Evolutionary conservation across 2,888 invertebrate species (phyloP), one percentile per base, ranked within the genome.

Genomic region (Diaphora mendica): DNA sequence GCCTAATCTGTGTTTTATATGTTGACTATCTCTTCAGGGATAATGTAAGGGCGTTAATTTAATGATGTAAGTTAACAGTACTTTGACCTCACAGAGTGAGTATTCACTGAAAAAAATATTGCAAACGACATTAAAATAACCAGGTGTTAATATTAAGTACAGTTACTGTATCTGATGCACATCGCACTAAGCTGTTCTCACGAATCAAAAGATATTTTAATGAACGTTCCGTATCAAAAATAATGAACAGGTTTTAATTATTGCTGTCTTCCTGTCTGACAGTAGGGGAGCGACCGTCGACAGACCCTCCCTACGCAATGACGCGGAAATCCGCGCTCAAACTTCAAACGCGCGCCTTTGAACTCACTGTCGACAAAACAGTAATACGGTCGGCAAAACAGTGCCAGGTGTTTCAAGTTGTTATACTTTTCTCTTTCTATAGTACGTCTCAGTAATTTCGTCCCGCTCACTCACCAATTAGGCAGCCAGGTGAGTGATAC

Each of bases 251-350:
- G 77, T 77, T 80, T 78, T 82, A 86, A 84, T 83, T 76, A 84
- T 81, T 71, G 70, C 85, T 85, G 83, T 87, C 86, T 90, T 92
- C 92, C 92, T 91, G 91, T 84, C 78, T 72, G 71, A 72, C 77
- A 78, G 79, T 79, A 84, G 86, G 85, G 85, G 83, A 84, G 82
- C 81, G 76, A 77, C 82, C 74, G 83, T 20, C 44, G 85, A 68
- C 69, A 72, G 80, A 74, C 92, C 86, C 92, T 89, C 85, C 85
- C 81, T 84, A 87, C 75, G 81, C 91, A 93, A 82, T 87, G 87
- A 91, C 86, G 92, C 93, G 94, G 91, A 92, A 93, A 93, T 95
- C 95, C 95, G 90, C 83, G 79, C 82, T 86, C 89, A 83, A 90
- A 88, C 91, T 91, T 90, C 89, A 88, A 91, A 89, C 84, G 79